Conservation (phyloP, 2,888 invertebrate genomes). For the Iselma pallidipennis region DNA sequence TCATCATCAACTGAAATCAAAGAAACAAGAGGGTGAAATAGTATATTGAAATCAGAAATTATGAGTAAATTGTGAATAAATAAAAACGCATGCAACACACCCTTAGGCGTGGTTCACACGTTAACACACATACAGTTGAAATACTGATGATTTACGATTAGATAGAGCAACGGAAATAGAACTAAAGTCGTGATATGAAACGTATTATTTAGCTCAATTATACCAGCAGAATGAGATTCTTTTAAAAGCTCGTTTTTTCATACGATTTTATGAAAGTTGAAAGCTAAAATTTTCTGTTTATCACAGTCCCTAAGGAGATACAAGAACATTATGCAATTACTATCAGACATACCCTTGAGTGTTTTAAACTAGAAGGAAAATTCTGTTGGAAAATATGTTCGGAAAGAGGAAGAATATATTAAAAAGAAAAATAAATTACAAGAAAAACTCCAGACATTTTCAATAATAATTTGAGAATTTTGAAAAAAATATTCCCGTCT, state of each 20-base stretch:
- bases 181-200: not conserved
- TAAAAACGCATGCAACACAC: not conserved
- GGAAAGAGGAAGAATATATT: not conserved
- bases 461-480: no score
- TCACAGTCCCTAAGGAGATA: not conserved
- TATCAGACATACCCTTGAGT: not conserved
- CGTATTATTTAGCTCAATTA: not conserved
- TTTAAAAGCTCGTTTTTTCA: not conserved
- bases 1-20: not conserved
- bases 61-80: not conserved
- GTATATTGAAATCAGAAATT: not conserved
- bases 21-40: not conserved
- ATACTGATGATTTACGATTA: not conserved
- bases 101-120: conserved; percentile 6
- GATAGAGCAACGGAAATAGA: not conserved
- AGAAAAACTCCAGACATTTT: no score
- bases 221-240: no score
- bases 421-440: not conserved
- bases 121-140: conserved; percentile 1
- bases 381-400: no score
- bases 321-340: not conserved
- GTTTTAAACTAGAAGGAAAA: not conserved
- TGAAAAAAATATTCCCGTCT: no score
- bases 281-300: not conserved
- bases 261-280: not conserved